These are phyloP conservation scores for Meteorus cinctellus DNA, from an alignment of 2,888 invertebrate species.

Conservation along the genomic window DNA sequence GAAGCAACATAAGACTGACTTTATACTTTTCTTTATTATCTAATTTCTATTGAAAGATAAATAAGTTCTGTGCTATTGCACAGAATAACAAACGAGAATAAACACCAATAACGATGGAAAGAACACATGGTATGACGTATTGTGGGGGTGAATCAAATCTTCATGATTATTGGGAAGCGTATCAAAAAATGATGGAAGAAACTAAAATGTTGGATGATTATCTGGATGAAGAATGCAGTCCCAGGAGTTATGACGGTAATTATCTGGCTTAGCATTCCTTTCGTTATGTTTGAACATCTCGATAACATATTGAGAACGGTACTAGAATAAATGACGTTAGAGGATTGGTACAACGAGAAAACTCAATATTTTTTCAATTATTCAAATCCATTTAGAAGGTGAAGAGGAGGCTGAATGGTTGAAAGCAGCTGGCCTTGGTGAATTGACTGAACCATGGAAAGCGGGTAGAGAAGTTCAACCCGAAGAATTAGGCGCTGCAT, in stretches of 20 bases:
- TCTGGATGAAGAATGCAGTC: slow-evolving; percentile 77
- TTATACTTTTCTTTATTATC: too few species aligned
- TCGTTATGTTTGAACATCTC: too few species aligned
- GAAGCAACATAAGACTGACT: slow-evolving; percentile 6
- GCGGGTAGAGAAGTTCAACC: slow-evolving; percentile 79
- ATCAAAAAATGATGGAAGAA: slow-evolving; percentile 78
- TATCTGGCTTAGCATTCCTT: neutral
- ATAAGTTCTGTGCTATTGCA: slow-evolving; percentile 27
- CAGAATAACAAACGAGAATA: slow-evolving; percentile 19
- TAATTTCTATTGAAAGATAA: neutral
- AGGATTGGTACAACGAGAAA: slow-evolving; percentile 7
- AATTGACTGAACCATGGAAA: slow-evolving; percentile 82
- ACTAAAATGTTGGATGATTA: slow-evolving; percentile 76
- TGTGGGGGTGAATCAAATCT: slow-evolving; percentile 74
- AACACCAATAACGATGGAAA: slow-evolving; percentile 61
- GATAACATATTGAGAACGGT: too few species aligned
- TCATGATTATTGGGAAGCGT: slow-evolving; percentile 81
- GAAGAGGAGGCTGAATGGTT: slow-evolving; percentile 87
- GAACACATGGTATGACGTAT: slow-evolving; percentile 61
- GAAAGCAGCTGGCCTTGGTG: slow-evolving; percentile 82
- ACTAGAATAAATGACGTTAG: neutral
- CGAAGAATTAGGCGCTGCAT: slow-evolving; percentile 76
- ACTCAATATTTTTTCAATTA: neutral
- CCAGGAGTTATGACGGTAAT: slow-evolving; percentile 68
- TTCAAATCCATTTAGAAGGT: slow-evolving; percentile 76